Percentiles rank a stretch among this genome's conserved stretches.
These are phyloP conservation scores for Harpagifer antarcticus DNA, from an alignment of 2,797 vertebrate species.

Conservation along the genomic window DNA sequence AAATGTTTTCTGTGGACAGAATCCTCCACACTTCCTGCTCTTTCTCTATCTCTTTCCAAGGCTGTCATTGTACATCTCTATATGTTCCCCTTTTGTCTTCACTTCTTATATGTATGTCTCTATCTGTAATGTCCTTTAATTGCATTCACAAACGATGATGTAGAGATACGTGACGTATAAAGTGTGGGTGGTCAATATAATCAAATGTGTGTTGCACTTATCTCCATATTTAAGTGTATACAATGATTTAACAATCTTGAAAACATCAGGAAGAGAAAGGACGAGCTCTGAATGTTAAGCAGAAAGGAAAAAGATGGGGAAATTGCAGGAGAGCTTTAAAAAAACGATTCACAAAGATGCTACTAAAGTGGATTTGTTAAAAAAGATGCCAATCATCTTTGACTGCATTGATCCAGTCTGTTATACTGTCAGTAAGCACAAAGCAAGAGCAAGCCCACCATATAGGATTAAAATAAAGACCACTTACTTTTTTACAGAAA, in stretches of 20 bases:
- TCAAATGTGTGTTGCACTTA: background rate
- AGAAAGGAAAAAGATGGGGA: background rate
- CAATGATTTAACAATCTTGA: background rate
- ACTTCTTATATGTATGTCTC: background rate
- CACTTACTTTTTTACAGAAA: constrained; percentile 1
- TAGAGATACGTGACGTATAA: background rate
- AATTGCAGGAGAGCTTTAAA: background rate
- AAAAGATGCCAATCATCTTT: constrained; percentile 1
- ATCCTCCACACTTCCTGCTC: background rate
- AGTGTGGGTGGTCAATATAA: background rate
- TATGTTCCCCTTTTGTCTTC: background rate
- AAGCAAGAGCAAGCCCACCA: background rate
- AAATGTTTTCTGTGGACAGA: constrained; percentile 60
- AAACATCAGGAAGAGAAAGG: background rate
- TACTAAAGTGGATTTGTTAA: background rate
- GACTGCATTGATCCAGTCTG: constrained; percentile 26
- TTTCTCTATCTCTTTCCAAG: constrained; percentile 10
- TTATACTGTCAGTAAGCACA: constrained; percentile 1
- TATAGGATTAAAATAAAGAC: constrained; percentile 5
- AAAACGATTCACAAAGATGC: constrained; percentile 13
- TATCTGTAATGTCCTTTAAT: background rate
- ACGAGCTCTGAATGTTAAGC: background rate
- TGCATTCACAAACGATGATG: too few relatives aligned
- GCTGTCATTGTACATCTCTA: background rate
- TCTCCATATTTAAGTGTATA: background rate